Conservation (phyloP, 2,797 vertebrate genomes). For the Brachymystax lenok region DNA sequence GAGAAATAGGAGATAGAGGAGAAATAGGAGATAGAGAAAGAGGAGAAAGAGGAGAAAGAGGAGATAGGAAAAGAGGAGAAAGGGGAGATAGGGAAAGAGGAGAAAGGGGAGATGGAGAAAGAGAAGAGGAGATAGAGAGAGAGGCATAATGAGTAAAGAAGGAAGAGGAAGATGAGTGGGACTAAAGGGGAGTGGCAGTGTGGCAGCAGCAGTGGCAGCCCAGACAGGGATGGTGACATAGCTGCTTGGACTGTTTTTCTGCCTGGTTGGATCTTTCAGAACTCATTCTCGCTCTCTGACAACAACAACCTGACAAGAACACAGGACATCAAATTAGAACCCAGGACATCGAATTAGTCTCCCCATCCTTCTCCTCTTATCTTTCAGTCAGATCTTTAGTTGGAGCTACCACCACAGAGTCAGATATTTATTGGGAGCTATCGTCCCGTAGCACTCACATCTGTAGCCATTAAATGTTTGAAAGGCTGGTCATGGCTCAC, state of each 20-base stretch:
- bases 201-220: constrained; percentile 19
- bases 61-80: constrained; percentile 8
- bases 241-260: constrained; percentile 32
- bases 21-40: background rate
- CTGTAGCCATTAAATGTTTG: too few species aligned
- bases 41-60: constrained; percentile 3
- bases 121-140: background rate
- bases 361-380: background rate
- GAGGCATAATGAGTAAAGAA: background rate
- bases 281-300: constrained; percentile 18
- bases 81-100: background rate
- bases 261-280: constrained; percentile 31
- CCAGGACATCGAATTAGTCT: background rate
- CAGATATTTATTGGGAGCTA: too few species aligned
- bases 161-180: constrained; percentile 23
- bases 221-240: constrained; percentile 24
- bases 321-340: background rate
- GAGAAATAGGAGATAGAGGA: background rate
- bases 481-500: too few species aligned
- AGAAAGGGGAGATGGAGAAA: background rate
- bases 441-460: too few species aligned
- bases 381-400: background rate
- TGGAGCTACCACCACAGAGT: background rate
- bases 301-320: constrained; percentile 22
- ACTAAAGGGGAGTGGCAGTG: constrained; percentile 6